Conservation (phyloP, 2,888 invertebrate genomes). For the Macrostomum cliftonense region DNA sequence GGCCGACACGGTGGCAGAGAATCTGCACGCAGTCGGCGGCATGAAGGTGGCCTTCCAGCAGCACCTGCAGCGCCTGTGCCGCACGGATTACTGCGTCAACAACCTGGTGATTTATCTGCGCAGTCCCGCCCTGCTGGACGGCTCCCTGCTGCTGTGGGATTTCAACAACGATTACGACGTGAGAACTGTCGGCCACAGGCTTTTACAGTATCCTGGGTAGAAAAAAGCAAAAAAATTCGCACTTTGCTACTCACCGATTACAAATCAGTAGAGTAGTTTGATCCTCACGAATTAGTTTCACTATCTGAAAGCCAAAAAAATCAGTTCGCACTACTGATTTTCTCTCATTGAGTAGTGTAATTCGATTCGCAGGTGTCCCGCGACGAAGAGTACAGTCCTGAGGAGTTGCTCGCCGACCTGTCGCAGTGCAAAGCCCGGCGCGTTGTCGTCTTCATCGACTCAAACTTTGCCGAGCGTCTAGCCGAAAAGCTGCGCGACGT, state of each 20-base stretch:
- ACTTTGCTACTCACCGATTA: no score
- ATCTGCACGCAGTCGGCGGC: constrained; percentile 31
- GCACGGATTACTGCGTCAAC: constrained; percentile 39
- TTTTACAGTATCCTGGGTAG: no score
- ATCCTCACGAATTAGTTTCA: not conserved
- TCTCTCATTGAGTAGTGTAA: no score
- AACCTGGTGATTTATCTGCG: constrained; percentile 42
- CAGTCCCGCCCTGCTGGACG: constrained; percentile 39
- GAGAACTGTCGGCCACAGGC: no score
- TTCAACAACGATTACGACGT: constrained; percentile 40
- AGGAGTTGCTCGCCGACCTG: constrained; percentile 40
- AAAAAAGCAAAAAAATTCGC: no score
- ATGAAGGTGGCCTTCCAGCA: constrained; percentile 40
- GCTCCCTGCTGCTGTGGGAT: constrained; percentile 41
- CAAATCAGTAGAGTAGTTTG: no score
- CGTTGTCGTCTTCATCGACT: constrained; percentile 40
- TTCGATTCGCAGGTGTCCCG: constrained; percentile 28
- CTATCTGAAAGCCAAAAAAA: no score
- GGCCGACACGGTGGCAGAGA: constrained; percentile 15
- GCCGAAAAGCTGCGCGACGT: no score
- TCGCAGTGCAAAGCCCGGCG: constrained; percentile 38
- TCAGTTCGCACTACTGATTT: no score
- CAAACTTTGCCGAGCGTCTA: constrained; percentile 36
- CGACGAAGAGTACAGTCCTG: constrained; percentile 38
- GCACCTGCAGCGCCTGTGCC: constrained; percentile 40